Evolutionary conservation across 1,140 invertebrate species (phyloP), one percentile per base, ranked within the genome.

Genomic region (Hycleus cichorii): DNA sequence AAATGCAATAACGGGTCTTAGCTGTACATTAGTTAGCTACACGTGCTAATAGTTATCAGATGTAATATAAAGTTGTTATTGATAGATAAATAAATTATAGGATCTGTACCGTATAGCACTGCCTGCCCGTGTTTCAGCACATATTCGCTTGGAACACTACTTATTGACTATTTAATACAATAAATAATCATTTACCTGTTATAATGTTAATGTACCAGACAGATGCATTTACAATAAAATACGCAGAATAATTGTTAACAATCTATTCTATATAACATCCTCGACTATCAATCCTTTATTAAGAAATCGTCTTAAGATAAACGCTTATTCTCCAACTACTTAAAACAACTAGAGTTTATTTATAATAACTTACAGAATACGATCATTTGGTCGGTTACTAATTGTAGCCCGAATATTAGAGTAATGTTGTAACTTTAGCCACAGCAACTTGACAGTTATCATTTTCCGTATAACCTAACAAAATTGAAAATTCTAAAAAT

Each of bases 91-190:
- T 32, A 32, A 32, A 55, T 47, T 55, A 55, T 55, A 55, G 52
- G 52, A 54, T 55, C 59, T 65, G 61, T 71, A 73, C 72, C 64
- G 72, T 72, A 73, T 73, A 72, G 72, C 72, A 72, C 70, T 73
- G 72, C 72, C 72, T 72, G 62, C 60, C 56, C 60, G 71, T 73
- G 70, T 73, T 72, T 73, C 71, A 71, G 67, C 69, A 70, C 71
- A 66, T 67, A 72, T 70, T 63, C 63, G 72, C 72, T 73, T 72
- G 72, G 69, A 72, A 72, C 70, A 73, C 69, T 32, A 32, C 32
- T 57, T 65, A 69, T 70, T 73, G 71, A 73, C 70, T 73, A 73
- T 69, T 68, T 67, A 71, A 70, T 65, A 69, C 60, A 68, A 69
- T 67, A 66, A 67, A 67, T 68, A 72, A 69, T 71, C 64, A 71